Conservation (phyloP, 2,113 vertebrate species). For the Microcebus griseorufus region DNA sequence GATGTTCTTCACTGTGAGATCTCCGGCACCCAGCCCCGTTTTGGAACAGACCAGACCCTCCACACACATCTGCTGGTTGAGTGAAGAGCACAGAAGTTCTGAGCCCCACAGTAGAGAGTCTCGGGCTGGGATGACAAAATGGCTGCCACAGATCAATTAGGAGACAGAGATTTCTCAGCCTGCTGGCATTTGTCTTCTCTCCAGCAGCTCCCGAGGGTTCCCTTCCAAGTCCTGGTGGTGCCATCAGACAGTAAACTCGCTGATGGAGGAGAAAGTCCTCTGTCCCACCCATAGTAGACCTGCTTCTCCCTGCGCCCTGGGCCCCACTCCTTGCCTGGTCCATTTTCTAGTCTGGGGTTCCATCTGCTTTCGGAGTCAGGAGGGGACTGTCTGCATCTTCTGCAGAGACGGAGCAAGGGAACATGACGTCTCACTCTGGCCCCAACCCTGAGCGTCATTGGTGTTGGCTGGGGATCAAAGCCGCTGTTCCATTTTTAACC, state of each 20-base stretch:
- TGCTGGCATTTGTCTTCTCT: neutral
- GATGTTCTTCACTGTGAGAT: neutral
- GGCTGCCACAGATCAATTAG: rapidly evolving
- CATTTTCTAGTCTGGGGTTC: neutral
- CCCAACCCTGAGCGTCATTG: constrained; percentile 78
- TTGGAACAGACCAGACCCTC: neutral
- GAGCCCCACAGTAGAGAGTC: no score
- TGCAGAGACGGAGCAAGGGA: constrained; percentile 70
- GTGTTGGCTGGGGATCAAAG: constrained; percentile 88
- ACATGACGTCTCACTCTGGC: constrained; percentile 73
- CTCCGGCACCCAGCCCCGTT: neutral
- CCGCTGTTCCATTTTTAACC: constrained; percentile 85
- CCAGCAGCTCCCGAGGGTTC: rapidly evolving
- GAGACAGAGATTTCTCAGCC: neutral
- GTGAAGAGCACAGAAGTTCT: neutral
- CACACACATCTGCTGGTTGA: no score
- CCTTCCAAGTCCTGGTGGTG: neutral
- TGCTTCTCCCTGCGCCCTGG: neutral
- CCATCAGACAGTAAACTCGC: rapidly evolving
- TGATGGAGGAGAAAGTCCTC: neutral
- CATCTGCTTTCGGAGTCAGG: constrained; percentile 49
- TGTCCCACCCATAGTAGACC: rapidly evolving
- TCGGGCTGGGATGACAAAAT: neutral
- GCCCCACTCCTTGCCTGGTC: neutral
- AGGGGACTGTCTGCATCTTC: constrained; percentile 65